Percentiles rank a stretch among this genome's conserved stretches.
phyloP scores from a whole-genome alignment of 1,140 invertebrate species.

The Lepidotrigona ventralis region DNA sequence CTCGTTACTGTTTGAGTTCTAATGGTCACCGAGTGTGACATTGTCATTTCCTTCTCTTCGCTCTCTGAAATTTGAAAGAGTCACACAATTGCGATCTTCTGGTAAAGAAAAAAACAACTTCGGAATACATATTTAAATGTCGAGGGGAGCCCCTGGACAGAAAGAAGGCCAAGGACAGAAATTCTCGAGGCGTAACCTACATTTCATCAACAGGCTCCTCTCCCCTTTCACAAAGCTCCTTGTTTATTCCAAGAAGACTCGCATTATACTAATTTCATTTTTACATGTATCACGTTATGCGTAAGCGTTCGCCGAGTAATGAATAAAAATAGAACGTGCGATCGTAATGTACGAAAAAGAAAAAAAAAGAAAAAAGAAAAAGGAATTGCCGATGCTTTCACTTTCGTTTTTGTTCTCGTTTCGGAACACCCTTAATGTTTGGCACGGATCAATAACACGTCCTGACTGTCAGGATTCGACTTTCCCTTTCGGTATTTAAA shows the following conservation, averaged over 20 bases:
- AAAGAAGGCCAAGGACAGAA: constrained; percentile 65
- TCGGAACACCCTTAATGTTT: constrained; percentile 17
- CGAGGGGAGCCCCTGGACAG: not conserved
- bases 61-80: constrained; percentile 42
- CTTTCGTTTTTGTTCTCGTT: constrained; percentile 11
- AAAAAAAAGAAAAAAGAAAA: too few relatives aligned
- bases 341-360: not conserved
- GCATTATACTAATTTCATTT: not conserved
- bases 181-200: constrained; percentile 58
- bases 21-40: constrained; percentile 92
- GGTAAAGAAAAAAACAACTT: not conserved
- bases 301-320: not conserved
- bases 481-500: not conserved
- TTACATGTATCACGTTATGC: not conserved
- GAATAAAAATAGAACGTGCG: not conserved
- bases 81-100: not conserved
- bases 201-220: constrained; percentile 30
- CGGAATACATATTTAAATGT: not conserved
- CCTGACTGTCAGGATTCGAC: constrained; percentile 1
- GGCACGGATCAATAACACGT: constrained; percentile 41
- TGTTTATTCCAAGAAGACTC: not conserved
- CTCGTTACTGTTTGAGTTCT: constrained; percentile 89
- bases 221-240: not conserved
- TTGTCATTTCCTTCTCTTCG: constrained; percentile 67
- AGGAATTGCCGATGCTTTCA: not conserved